Evolutionary conservation across 2,113 vertebrate genomes (phyloP).

Genomic region (Rana temporaria): DNA sequence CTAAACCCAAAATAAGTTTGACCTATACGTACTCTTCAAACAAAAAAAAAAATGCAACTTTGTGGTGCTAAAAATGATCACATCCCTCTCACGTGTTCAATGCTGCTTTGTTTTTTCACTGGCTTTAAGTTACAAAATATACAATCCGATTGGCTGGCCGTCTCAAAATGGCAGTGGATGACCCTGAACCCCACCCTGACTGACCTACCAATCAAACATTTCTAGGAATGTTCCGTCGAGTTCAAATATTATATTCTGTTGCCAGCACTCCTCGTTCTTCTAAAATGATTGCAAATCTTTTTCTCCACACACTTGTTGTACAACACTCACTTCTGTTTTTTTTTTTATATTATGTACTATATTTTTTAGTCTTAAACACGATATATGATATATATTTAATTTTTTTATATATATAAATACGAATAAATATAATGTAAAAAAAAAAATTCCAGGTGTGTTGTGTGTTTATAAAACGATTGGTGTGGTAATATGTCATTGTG

Average conservation of each 20-base stretch:
- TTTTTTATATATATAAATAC: slow-evolving; percentile 80
- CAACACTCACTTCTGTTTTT: slow-evolving; percentile 65
- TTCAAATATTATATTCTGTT: slow-evolving; percentile 64
- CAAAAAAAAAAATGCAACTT: too few relatives aligned
- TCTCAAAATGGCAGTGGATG: too few relatives aligned
- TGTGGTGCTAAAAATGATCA: too few relatives aligned
- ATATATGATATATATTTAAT: slow-evolving; percentile 83
- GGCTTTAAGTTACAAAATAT: too few relatives aligned
- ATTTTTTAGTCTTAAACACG: slow-evolving; percentile 78
- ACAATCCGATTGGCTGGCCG: too few relatives aligned
- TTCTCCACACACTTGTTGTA: slow-evolving; percentile 57
- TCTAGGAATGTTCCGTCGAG: too few relatives aligned
- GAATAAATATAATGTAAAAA: slow-evolving; percentile 71
- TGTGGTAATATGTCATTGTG: not conserved
- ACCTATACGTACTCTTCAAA: too few relatives aligned
- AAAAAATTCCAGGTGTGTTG: slow-evolving; percentile 55
- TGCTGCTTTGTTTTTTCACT: too few relatives aligned
- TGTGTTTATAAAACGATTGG: not conserved
- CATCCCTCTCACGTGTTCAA: too few relatives aligned
- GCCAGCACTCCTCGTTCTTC: slow-evolving; percentile 59
- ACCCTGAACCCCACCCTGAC: too few relatives aligned
- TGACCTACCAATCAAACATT: too few relatives aligned
- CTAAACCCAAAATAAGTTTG: too few relatives aligned
- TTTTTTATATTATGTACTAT: slow-evolving; percentile 77
- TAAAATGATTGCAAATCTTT: slow-evolving; percentile 59